A percentile compares a stretch with the other conserved stretches of the same genome.
phyloP scores from a whole-genome alignment of 2,888 invertebrate species.

The Mechanitis mazaeus region DNA sequence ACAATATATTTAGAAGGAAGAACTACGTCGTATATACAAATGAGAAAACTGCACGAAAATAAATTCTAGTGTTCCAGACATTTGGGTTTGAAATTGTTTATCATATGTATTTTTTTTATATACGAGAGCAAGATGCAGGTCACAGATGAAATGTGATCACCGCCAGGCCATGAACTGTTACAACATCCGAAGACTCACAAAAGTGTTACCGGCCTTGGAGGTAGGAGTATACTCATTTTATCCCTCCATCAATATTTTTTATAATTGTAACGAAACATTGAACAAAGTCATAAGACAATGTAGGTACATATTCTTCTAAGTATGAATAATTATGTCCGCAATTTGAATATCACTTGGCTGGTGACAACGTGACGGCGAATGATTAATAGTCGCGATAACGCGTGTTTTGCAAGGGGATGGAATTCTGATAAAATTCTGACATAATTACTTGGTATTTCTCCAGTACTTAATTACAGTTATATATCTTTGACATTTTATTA shows the following conservation, averaged over 20 bases:
- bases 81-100: too few relatives aligned
- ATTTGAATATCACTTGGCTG: conserved; percentile 66
- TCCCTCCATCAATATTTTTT: not conserved
- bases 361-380: conserved; percentile 53
- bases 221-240: too few relatives aligned
- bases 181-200: too few relatives aligned
- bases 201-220: too few relatives aligned
- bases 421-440: conserved; percentile 12
- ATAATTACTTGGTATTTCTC: conserved; percentile 15
- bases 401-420: conserved; percentile 22
- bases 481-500: not conserved
- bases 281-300: not conserved
- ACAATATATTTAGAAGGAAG: conserved; percentile 1
- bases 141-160: too few relatives aligned
- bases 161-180: too few relatives aligned
- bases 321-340: conserved; percentile 47
- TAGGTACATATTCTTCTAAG: conserved; percentile 33
- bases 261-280: not conserved
- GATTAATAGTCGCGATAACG: conserved; percentile 64
- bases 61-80: too few relatives aligned
- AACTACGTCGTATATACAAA: not conserved
- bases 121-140: too few relatives aligned
- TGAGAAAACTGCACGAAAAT: too few relatives aligned
- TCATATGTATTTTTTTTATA: too few relatives aligned
- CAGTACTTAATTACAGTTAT: not conserved